A percentile compares a stretch with the other conserved stretches of the same genome.
Evolutionary conservation across 2,113 vertebrate species (phyloP).

Genomic region (Siniperca knerii): DNA sequence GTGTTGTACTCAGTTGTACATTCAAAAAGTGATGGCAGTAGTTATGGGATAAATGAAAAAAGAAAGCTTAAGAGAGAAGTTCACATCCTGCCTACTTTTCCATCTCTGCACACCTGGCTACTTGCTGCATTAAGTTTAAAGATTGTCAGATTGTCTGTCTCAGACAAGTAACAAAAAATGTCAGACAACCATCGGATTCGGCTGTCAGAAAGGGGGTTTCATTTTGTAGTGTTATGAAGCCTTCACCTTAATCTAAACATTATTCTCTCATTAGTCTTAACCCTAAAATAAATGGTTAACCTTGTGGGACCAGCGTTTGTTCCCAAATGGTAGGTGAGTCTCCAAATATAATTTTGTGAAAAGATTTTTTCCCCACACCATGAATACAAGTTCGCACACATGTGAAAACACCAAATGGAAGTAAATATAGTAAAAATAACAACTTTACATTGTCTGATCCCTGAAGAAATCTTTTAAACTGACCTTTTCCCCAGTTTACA

Average conservation of each 20-base stretch:
- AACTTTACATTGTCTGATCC: constrained; percentile 11
- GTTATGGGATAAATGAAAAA: not conserved
- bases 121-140: not conserved
- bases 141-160: not conserved
- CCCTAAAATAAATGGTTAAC: not conserved
- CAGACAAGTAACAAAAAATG: not conserved
- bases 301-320: not conserved
- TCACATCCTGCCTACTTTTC: not conserved
- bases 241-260: not conserved
- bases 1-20: not conserved
- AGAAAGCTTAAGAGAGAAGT: not conserved
- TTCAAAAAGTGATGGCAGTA: not conserved
- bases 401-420: not conserved
- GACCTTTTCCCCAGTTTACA: not conserved
- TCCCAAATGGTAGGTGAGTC: not conserved
- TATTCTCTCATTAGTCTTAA: not conserved
- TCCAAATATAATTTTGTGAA: not conserved
- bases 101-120: not conserved
- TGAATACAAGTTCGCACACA: not conserved
- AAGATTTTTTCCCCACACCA: too few species aligned
- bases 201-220: not conserved
- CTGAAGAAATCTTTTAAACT: not conserved
- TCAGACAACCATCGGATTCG: not conserved
- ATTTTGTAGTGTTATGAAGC: not conserved
- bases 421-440: not conserved